phyloP scores from a whole-genome alignment of 2,797 vertebrate species.

The Parambassis ranga region DNA sequence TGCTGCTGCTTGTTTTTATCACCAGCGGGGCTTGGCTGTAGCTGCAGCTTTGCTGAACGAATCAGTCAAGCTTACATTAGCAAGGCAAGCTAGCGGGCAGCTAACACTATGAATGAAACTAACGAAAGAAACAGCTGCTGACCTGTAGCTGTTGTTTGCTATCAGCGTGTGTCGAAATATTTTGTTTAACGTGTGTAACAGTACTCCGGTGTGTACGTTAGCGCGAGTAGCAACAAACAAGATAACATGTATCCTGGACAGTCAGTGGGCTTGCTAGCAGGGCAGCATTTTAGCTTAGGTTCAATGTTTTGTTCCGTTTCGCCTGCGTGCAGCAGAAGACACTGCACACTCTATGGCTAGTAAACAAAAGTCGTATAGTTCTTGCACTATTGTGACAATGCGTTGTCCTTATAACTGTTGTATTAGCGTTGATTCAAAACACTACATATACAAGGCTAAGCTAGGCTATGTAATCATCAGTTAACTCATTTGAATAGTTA shows the following conservation, averaged over 20 bases:
- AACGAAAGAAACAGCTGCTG: background rate
- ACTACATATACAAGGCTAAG: background rate
- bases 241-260: background rate
- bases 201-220: rapidly evolving
- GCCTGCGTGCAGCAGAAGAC: constrained; percentile 19
- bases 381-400: too few relatives aligned
- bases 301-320: constrained; percentile 21
- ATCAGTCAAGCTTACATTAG: constrained; percentile 14
- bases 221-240: rapidly evolving
- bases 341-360: too few relatives aligned
- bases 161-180: background rate
- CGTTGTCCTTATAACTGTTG: too few relatives aligned
- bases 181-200: rapidly evolving
- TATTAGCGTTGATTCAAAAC: background rate
- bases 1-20: rapidly evolving
- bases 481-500: background rate
- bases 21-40: rapidly evolving
- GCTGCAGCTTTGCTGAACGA: background rate
- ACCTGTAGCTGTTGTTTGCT: background rate
- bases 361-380: too few relatives aligned
- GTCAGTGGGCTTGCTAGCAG: background rate
- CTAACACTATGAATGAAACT: constrained; percentile 74
- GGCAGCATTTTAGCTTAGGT: background rate
- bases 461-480: background rate
- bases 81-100: constrained; percentile 44